Evolutionary conservation across 2,888 invertebrate genomes (phyloP).

Genomic region (Pollenia labialis): DNA sequence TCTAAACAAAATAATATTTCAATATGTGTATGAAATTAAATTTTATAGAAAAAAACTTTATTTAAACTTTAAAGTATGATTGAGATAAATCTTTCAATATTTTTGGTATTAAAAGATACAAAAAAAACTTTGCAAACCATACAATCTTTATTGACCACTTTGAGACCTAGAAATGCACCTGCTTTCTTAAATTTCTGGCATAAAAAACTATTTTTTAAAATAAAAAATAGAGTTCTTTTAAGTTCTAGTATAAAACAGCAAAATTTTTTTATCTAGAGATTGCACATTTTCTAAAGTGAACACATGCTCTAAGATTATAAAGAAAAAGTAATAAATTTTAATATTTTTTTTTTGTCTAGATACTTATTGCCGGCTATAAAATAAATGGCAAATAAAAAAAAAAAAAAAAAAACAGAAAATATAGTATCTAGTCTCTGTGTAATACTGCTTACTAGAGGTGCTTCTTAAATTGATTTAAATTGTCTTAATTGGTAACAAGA

Average conservation of each 20-base stretch:
- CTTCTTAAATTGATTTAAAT: constrained; percentile 19
- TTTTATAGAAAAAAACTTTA: neutral
- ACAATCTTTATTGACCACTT: neutral
- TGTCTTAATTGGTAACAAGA: constrained; percentile 5
- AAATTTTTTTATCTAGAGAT: neutral
- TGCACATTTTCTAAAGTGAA: neutral
- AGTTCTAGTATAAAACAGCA: neutral
- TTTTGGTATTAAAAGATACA: no score
- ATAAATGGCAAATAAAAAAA: neutral
- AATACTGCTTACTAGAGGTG: neutral
- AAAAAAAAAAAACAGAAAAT: neutral
- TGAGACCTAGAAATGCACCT: constrained; percentile 21
- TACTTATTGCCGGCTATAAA: neutral
- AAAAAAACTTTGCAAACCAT: neutral
- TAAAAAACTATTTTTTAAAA: neutral
- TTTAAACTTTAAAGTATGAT: neutral
- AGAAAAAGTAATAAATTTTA: constrained; percentile 26
- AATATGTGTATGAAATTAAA: no score
- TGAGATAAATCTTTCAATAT: neutral
- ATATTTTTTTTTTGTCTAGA: constrained; percentile 12
- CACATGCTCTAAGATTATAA: constrained; percentile 7
- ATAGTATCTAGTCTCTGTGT: neutral
- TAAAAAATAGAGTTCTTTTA: neutral
- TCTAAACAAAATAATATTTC: no score
- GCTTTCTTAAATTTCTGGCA: neutral